phyloP scores from a whole-genome alignment of 2,113 vertebrate genomes.

The Zeus faber region DNA sequence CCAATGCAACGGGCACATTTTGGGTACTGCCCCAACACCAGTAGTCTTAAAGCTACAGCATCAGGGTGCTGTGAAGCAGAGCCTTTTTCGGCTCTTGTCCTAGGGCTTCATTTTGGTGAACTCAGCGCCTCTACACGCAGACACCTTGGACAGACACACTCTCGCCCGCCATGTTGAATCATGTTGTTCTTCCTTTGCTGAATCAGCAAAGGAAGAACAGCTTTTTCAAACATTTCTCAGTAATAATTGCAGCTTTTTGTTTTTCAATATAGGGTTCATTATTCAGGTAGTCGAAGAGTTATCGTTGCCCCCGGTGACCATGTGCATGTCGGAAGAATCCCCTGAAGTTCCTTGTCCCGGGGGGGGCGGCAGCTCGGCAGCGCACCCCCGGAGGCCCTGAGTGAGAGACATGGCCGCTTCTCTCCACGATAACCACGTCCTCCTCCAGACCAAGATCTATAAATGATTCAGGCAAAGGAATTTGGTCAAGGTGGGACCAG shows the following conservation, averaged over 20 bases:
- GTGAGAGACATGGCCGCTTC: conserved; percentile 34
- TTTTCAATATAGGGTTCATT: conserved; percentile 38
- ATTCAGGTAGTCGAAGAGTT: conserved; percentile 27
- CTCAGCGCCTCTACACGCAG: conserved; percentile 16
- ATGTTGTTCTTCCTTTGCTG: conserved; percentile 11
- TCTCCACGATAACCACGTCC: conserved; percentile 10
- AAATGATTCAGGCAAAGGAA: conserved; percentile 21
- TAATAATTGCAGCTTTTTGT: conserved; percentile 61
- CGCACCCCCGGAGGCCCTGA: conserved; percentile 67
- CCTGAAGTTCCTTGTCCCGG: conserved; percentile 53
- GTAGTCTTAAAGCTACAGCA: conserved; percentile 65
- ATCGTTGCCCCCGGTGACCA: conserved; percentile 15
- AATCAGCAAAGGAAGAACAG: conserved; percentile 57
- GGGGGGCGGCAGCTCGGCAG: conserved; percentile 45
- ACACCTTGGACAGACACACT: conserved; percentile 25
- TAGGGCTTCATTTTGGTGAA: conserved; percentile 53
- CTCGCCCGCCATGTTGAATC: conserved; percentile 15
- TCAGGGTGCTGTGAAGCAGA: conserved; percentile 25
- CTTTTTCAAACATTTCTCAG: too few species aligned
- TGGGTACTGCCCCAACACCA: not conserved
- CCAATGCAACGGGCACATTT: not conserved
- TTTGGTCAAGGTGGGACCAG: too few species aligned
- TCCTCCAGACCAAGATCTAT: conserved; percentile 16
- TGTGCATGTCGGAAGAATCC: conserved; percentile 23
- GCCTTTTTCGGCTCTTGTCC: conserved; percentile 15